Percentiles rank a stretch among this genome's conserved stretches.
Conservation (phyloP, 2,113 vertebrate species). For the Hipposideros armiger region DNA sequence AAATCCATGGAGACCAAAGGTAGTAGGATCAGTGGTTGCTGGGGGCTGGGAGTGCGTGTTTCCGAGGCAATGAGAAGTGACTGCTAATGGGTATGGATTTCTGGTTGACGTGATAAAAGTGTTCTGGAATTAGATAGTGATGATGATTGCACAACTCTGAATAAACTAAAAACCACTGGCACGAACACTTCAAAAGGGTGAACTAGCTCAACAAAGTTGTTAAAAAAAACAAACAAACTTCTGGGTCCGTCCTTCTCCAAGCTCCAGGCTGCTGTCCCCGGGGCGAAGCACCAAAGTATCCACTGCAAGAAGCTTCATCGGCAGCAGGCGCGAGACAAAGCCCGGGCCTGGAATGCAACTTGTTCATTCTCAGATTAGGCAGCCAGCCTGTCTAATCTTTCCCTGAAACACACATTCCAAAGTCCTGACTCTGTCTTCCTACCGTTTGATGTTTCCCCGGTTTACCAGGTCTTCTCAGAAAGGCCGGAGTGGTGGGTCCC, state of each 20-base stretch:
- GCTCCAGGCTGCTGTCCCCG: neutral
- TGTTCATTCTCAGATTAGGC: neutral
- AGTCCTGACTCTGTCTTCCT: neutral
- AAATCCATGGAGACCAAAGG: neutral
- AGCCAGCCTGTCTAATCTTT: neutral
- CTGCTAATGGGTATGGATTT: neutral
- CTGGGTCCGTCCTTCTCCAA: neutral
- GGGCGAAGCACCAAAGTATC: neutral
- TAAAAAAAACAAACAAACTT: neutral
- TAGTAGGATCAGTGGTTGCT: neutral
- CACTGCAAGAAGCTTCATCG: neutral
- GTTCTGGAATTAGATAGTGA: neutral
- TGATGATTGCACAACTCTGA: neutral
- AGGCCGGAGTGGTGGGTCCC: neutral
- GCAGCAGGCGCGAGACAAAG: neutral
- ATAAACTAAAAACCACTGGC: neutral
- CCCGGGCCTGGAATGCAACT: neutral
- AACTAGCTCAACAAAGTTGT: neutral
- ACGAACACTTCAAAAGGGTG: neutral
- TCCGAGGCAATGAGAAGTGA: neutral
- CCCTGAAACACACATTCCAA: slow-evolving; percentile 1
- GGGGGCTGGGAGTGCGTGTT: rapidly evolving
- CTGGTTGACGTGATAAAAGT: neutral
- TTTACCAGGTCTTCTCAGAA: neutral
- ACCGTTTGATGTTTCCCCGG: neutral